Percentiles rank a stretch among this genome's conserved stretches.
Conservation (phyloP, 2,113 vertebrate genomes). For the Siphamia tubifer region DNA sequence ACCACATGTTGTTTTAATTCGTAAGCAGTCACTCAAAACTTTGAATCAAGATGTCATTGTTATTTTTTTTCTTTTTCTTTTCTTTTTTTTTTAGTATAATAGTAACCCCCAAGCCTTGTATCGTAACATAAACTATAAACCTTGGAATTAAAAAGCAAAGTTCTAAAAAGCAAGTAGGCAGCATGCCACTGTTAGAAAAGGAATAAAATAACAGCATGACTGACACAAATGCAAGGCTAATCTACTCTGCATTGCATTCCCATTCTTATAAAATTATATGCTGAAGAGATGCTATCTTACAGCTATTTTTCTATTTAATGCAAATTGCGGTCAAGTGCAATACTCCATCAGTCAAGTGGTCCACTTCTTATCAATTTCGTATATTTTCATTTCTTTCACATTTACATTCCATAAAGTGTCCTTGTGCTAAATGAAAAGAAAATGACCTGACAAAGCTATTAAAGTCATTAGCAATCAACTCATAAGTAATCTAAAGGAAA, state of each 20-base stretch:
- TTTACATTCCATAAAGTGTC: constrained; percentile 8
- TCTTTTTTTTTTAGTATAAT: not conserved
- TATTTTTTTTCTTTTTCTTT: too few relatives aligned
- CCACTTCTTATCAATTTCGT: not conserved
- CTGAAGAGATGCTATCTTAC: not conserved
- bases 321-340: not conserved
- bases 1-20: constrained; percentile 8
- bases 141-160: not conserved
- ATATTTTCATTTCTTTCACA: not conserved
- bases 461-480: constrained; percentile 41
- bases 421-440: constrained; percentile 27
- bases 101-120: not conserved
- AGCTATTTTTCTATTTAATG: not conserved
- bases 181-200: too few relatives aligned
- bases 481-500: constrained; percentile 42
- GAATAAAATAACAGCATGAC: too few relatives aligned
- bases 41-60: not conserved
- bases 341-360: not conserved
- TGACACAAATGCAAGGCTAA: not conserved
- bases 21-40: not conserved
- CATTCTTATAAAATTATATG: not conserved
- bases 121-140: constrained; percentile 14
- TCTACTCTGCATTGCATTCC: not conserved
- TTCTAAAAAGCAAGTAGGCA: not conserved
- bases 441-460: constrained; percentile 36